Base-by-base conservation (phyloP, 2,113 vertebrate genomes). In the Copsychus sechellarum region DNA sequence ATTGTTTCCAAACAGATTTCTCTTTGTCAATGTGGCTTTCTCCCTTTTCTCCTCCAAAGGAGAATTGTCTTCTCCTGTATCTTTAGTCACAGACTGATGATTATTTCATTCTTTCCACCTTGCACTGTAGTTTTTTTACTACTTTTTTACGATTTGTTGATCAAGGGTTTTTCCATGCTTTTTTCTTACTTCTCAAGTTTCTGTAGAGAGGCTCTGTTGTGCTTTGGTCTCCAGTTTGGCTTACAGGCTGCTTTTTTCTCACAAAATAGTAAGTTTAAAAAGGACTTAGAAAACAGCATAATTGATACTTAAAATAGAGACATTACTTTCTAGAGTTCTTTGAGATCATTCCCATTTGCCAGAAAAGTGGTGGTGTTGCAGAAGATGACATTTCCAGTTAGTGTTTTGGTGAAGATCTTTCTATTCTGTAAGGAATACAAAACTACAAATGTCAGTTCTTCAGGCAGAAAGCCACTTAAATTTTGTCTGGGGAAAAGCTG, bases 401-500 rank as follows among this genome's bases (percentile, higher is more conserved):
- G 42, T 2, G 4, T 81, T 76, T 70, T 70, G 42, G 25, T 69
- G 58, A 80, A 61, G 54, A n/a, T 57, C 12, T 91, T 83, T 57
- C 22, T 60, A 31, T 80, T 53, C 50, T 40, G 0, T 51, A 43
- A 69, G 40, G 54, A 89, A 43, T 57, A 53, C 34, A 90, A 86
- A 83, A 43, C 36, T 66, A 51, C 72, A 77, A 91, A 48, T 85
- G 40, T 82, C 36, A 42, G 36, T 76, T 83, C 36, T 71, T n/a
- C 51, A 45, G 33, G 28, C 48, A 90, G 71, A 85, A 72, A 90
- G 71, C 65, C 34, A 50, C 81, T 91, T 73, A 19, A n/a, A 50
- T 90, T 64, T 78, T 61, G 81, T 79, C 48, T n/a, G 31, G 26
- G 61, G 86, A 80, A 91, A 64, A 90, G 65, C 34, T 88, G 73